Conservation (phyloP, 2,888 invertebrate species). For the Julus scanicus region DNA sequence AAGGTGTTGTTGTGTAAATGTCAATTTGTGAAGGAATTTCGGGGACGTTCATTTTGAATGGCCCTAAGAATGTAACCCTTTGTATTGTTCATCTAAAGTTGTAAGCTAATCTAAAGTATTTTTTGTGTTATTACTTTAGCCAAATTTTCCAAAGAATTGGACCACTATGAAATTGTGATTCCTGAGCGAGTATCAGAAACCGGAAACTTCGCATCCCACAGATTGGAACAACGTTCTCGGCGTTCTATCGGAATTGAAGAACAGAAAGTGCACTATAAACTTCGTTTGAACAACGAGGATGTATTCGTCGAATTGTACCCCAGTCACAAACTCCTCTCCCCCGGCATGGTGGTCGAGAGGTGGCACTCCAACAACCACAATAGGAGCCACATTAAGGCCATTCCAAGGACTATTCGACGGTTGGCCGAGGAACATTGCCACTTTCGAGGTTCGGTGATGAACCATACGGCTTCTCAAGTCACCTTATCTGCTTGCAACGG, state of each 20-base stretch:
- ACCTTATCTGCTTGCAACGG: slow-evolving; percentile 86
- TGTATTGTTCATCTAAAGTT: not conserved
- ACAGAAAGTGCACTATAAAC: slow-evolving; percentile 49
- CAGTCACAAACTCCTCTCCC: slow-evolving; percentile 75
- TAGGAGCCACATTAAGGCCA: slow-evolving; percentile 61
- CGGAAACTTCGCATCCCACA: slow-evolving; percentile 52
- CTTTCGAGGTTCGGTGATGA: slow-evolving; percentile 80
- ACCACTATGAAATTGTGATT: slow-evolving; percentile 46
- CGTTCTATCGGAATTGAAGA: not conserved
- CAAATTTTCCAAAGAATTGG: slow-evolving; percentile 29
- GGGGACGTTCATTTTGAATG: no score
- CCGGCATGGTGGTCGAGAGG: slow-evolving; percentile 78
- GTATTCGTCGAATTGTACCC: slow-evolving; percentile 69
- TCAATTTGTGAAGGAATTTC: no score
- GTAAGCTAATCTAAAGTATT: not conserved
- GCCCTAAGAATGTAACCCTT: no score
- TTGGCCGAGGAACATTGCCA: slow-evolving; percentile 73
- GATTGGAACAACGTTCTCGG: slow-evolving; percentile 48
- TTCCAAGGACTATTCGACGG: slow-evolving; percentile 54
- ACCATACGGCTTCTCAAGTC: slow-evolving; percentile 76
- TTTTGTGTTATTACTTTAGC: slow-evolving; percentile 27
- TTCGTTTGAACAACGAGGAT: slow-evolving; percentile 38
- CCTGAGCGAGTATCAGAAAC: slow-evolving; percentile 48
- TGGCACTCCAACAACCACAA: slow-evolving; percentile 66
- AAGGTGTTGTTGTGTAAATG: no score